Evolutionary conservation across 2,888 invertebrate species (phyloP).

Genomic region (Folsomia manolachei): DNA sequence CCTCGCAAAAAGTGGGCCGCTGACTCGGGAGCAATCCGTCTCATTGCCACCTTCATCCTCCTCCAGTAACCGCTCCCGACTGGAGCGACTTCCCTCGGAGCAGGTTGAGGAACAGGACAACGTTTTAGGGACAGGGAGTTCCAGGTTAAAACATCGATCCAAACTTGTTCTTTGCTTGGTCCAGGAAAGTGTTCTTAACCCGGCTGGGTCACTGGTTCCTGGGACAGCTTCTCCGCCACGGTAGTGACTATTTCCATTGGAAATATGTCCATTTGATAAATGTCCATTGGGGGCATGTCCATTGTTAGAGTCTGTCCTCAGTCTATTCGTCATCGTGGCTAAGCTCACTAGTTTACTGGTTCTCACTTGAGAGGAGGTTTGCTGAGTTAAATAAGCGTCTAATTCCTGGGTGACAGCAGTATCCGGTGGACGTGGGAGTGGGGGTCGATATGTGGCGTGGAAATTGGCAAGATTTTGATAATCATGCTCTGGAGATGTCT

Average conservation of each 20-base stretch:
- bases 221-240: not conserved
- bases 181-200: constrained; percentile 12
- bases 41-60: constrained; percentile 6
- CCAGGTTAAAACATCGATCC: constrained; percentile 10
- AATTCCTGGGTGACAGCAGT: constrained; percentile 6
- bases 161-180: constrained; percentile 18
- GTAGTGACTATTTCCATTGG: not conserved
- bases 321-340: constrained; percentile 7
- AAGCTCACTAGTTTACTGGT: constrained; percentile 19
- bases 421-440: not conserved
- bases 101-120: not conserved
- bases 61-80: not conserved
- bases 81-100: not conserved
- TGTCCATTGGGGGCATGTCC: not conserved
- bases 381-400: constrained; percentile 12
- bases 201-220: constrained; percentile 7
- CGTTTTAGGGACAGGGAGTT: not conserved
- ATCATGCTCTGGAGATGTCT: no score
- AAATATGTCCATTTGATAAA: no score
- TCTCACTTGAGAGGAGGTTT: constrained; percentile 8
- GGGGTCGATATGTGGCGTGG: not conserved
- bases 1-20: not conserved
- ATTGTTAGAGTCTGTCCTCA: not conserved
- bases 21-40: not conserved
- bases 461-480: not conserved